A percentile compares a stretch with the other conserved stretches of the same genome.
phyloP scores from a whole-genome alignment of 1,140 invertebrate species.

The Diabrotica undecimpunctata region DNA sequence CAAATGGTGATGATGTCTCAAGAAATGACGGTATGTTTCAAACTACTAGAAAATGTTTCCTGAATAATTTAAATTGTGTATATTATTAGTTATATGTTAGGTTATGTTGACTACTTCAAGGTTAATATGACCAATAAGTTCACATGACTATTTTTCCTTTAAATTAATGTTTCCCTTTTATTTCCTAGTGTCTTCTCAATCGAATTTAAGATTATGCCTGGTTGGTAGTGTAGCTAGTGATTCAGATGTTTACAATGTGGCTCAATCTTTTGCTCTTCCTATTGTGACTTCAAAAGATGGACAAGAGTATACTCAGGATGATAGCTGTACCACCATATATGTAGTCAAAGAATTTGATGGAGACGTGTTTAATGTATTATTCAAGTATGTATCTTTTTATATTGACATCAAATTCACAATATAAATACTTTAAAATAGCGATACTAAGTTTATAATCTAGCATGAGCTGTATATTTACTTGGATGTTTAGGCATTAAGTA shows the following conservation, averaged over 20 bases:
- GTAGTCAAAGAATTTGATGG: constrained; percentile 68
- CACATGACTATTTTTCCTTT: constrained; percentile 11
- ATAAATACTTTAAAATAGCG: too few species aligned
- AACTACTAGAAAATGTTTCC: background rate
- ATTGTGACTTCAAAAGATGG: constrained; percentile 61
- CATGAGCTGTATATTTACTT: too few species aligned
- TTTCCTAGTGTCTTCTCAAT: constrained; percentile 13
- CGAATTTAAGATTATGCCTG: constrained; percentile 59
- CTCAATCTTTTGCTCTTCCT: constrained; percentile 61
- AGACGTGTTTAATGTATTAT: constrained; percentile 60
- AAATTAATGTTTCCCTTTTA: constrained; percentile 17
- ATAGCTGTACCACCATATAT: constrained; percentile 64
- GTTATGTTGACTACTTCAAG: constrained; percentile 39
- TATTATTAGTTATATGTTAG: constrained; percentile 19
- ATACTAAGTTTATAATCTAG: too few species aligned
- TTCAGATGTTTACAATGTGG: constrained; percentile 53
- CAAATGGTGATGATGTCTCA: constrained; percentile 37
- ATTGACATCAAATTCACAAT: background rate
- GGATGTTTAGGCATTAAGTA: too few species aligned
- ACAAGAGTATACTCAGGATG: constrained; percentile 56
- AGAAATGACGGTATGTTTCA: constrained; percentile 37
- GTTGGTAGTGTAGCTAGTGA: constrained; percentile 55
- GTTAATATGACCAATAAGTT: constrained; percentile 24
- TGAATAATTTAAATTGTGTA: background rate
- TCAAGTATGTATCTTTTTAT: constrained; percentile 45